phyloP scores from a whole-genome alignment of 1,140 invertebrate species.

The Lasioglossum baleicum region DNA sequence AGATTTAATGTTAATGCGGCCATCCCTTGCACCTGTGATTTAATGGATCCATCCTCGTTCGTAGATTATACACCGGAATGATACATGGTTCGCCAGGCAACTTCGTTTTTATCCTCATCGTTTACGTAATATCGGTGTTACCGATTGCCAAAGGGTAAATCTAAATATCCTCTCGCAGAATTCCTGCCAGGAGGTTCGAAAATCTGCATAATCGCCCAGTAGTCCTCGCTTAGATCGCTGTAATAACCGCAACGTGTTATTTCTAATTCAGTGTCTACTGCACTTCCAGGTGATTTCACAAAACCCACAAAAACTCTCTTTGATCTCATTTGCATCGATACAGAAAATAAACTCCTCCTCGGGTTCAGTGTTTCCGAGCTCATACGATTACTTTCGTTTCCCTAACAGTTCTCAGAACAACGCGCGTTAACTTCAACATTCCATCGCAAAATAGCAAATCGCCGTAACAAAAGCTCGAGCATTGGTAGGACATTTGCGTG shows the following conservation, averaged over 20 bases:
- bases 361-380: no score
- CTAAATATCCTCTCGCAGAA: background rate
- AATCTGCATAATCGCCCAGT: background rate
- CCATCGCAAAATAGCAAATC: background rate
- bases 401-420: background rate
- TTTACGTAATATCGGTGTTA: slow-evolving; percentile 32
- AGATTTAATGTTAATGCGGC: slow-evolving; percentile 16
- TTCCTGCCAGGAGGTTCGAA: background rate
- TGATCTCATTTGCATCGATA: no score
- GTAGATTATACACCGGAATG: slow-evolving; percentile 17
- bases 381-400: background rate
- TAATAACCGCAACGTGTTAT: no score
- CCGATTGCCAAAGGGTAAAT: slow-evolving; percentile 8
- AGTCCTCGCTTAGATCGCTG: no score
- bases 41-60: slow-evolving; percentile 12
- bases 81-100: slow-evolving; percentile 3
- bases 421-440: background rate
- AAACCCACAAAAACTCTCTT: no score
- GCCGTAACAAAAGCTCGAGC: background rate
- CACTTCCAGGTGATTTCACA: no score
- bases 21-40: slow-evolving; percentile 12
- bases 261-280: no score
- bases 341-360: no score
- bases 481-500: slow-evolving; percentile 51
- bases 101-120: slow-evolving; percentile 12